Base-by-base conservation (phyloP, 2,797 vertebrate genomes). In the Zalophus californianus region DNA sequence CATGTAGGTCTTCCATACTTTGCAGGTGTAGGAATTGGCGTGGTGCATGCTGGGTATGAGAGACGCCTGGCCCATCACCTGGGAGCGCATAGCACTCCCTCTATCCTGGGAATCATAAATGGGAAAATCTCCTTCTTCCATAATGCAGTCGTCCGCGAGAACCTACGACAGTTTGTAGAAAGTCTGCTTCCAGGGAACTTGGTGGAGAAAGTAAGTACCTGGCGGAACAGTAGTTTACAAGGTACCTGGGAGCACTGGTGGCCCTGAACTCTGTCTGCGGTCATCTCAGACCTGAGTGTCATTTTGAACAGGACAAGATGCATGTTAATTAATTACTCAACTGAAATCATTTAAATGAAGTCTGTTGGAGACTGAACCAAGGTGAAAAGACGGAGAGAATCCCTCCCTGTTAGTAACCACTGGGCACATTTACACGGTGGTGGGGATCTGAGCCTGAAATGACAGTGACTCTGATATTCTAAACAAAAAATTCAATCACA, bases 121-220 rank as follows among this genome's bases (percentile, higher is more conserved):
- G 99, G 99, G 20, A 99, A 99, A 97, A 98, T 99, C 84, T 99
- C 99, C 5, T 99, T 99, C 98, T 99, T 99, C 98, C 99, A 99
- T 98, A 99, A 99, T 0, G 99, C 99, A 0, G 99, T 99, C 0
- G 87, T 99, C 25, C 99, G 98, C 48, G 99, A 99, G 85, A 99
- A 99, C 97, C 98, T 99, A 52, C 98, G 99, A 80, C 99, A 99
- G 15, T 99, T 99, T 27, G 99, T 99, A 48, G 99, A 99, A 97
- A 99, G 99, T 97, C 99, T 99, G 23, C 99, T 99, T 41, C 99
- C 99, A 0, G 99, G 99, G 95, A 99, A 99, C 93, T 99, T 99
- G 8, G 99, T 99, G 5, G 99, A 99, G 97, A 99, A 99, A 99
- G 99, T 99, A 96, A 79, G 91, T 25, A 21, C 21, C 4, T 38